Conservation (phyloP, 2,797 vertebrate species). For the Hippopotamyrus pictus region DNA sequence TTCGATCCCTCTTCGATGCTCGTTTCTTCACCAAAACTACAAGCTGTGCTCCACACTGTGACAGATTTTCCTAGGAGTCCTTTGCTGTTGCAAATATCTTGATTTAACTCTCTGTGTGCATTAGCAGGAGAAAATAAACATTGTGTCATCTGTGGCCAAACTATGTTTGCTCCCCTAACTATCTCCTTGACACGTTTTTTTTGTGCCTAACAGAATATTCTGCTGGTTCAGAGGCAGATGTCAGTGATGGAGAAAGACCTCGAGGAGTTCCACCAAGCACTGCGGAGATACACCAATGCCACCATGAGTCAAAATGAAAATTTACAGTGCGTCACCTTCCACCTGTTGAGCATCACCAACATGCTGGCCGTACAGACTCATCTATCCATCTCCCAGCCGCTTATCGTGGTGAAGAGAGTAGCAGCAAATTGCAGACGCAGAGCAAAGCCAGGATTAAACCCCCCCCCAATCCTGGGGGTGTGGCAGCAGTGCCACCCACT, state of each 20-base stretch:
- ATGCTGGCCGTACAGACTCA: not conserved
- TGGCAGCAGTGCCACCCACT: not conserved
- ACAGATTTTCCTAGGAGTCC: not conserved
- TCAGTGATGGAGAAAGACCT: constrained; percentile 64
- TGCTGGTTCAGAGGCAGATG: constrained; percentile 89
- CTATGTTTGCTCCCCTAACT: not conserved
- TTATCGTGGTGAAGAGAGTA: not conserved
- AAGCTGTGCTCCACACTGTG: constrained; percentile 3
- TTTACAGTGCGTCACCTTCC: constrained; percentile 68
- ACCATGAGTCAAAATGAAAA: constrained; percentile 75
- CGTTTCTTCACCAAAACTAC: not conserved
- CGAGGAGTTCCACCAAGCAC: constrained; percentile 73
- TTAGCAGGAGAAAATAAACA: not conserved
- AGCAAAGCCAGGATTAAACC: not conserved
- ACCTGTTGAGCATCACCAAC: not conserved
- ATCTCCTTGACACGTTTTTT: not conserved
- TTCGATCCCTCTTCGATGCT: not conserved
- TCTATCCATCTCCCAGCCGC: not conserved
- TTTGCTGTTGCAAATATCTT: not conserved
- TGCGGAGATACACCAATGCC: constrained; percentile 73
- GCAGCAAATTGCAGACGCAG: not conserved
- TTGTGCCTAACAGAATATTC: constrained; percentile 72
- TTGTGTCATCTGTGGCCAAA: not conserved
- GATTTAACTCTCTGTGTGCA: not conserved
- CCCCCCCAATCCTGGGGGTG: not conserved